These are phyloP conservation scores for Procambarus virginalis DNA, from an alignment of 1,140 invertebrate species.

Conservation along the genomic window DNA sequence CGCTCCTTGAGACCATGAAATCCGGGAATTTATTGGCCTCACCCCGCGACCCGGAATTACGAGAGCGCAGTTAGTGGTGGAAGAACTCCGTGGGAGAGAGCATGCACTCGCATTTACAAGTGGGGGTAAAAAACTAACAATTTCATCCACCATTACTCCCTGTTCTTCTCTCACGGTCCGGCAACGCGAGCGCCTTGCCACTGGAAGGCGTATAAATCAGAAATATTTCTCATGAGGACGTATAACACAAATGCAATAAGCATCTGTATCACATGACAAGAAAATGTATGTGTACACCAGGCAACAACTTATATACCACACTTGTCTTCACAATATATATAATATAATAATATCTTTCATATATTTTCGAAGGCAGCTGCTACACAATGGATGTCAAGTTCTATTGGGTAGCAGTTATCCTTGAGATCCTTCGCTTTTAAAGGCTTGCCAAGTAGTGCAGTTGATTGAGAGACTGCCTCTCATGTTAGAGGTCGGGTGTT, in stretches of 20 bases:
- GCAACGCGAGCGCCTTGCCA: background rate
- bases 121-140: background rate
- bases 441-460: too few species aligned
- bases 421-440: too few species aligned
- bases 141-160: background rate
- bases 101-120: background rate
- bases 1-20: background rate
- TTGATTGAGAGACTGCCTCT: too few species aligned
- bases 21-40: background rate
- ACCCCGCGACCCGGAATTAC: background rate
- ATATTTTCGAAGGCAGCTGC: too few species aligned
- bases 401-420: too few species aligned
- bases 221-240: conserved; percentile 9
- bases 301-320: too few species aligned
- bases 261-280: background rate
- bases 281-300: too few species aligned
- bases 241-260: background rate
- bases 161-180: background rate
- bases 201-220: background rate
- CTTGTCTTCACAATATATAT: too few species aligned
- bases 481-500: too few species aligned
- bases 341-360: too few species aligned
- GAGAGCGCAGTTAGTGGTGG: background rate
- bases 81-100: background rate
- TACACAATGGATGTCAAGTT: too few species aligned